Evolutionary conservation across 2,888 invertebrate species (phyloP), one percentile per base, ranked within the genome.

Genomic region (Euzophera pinguis): DNA sequence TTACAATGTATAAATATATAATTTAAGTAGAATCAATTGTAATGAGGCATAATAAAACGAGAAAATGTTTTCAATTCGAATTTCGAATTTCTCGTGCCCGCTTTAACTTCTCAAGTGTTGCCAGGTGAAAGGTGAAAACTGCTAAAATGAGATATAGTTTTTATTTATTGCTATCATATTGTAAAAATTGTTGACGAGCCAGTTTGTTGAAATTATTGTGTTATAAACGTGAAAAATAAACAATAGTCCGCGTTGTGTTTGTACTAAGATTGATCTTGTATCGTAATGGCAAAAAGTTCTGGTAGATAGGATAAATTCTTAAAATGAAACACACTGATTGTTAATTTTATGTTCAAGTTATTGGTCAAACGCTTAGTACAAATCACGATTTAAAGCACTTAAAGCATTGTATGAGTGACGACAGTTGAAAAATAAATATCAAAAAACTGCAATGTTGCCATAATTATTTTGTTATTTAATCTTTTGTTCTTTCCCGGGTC

Each of bases 21-120:
- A 71, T 78, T 71, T 80, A 79, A 80, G 78, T 80, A 79, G 78
- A 73, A 72, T 76, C 75, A 77, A 76, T 78, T 76, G 68, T 71
- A 69, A 69, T 65, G 75, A 78, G 76, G 81, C 81, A 84, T 80
- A 80, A 80, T 75, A 72, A 60, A 66, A 61, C 41, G 54, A 32
- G 34, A 32, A 52, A 12, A 37, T 38, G 43, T 52, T 43, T 47
- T 45, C 29, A 39, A 14, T 27, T 29, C 16, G 50, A 53, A 52
- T 45, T 34, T 45, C 32, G 3, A 14, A 45, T 29, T 29, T 35
- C n/a, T 52, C 34, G 47, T 45, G 45, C 43, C 52, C 17, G 35
- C 42, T 50, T 50, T 16, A 35, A 47, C 49, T 41, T 61, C 64
- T 58, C 53, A 55, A 63, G 59, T 65, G 67, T 69, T 73, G 73